Conservation (phyloP, 2,113 vertebrate species). For the Lipophrys pholis region DNA sequence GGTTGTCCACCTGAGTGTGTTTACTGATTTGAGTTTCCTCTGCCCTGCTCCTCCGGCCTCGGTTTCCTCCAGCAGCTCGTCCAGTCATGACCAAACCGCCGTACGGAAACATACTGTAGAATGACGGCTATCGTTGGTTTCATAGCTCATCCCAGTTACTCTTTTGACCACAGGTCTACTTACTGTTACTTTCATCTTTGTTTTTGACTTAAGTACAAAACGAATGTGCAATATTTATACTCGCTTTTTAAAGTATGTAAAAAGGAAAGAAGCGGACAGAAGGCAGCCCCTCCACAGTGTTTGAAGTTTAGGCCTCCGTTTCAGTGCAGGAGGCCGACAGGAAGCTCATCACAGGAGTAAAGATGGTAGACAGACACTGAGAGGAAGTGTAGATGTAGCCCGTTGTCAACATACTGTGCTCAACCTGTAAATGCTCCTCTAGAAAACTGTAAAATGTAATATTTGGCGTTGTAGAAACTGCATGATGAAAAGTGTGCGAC, state of each 20-base stretch:
- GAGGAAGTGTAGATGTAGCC: slow-evolving; percentile 48
- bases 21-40: slow-evolving; percentile 38
- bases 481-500: slow-evolving; percentile 51
- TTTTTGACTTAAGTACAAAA: slow-evolving; percentile 62
- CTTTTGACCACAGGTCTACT: slow-evolving; percentile 45
- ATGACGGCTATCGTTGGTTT: slow-evolving; percentile 8
- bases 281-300: slow-evolving; percentile 23
- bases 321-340: slow-evolving; percentile 11
- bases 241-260: slow-evolving; percentile 51
- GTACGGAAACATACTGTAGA: slow-evolving; percentile 41
- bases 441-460: slow-evolving; percentile 37
- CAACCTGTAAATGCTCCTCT: slow-evolving; percentile 26
- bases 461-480: slow-evolving; percentile 53
- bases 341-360: slow-evolving; percentile 17
- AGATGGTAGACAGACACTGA: slow-evolving; percentile 65
- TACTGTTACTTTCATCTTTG: slow-evolving; percentile 44
- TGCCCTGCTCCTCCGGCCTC: too few species aligned
- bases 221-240: slow-evolving; percentile 82
- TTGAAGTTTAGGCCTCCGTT: slow-evolving; percentile 45
- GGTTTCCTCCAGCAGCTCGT: slow-evolving; percentile 17
- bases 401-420: slow-evolving; percentile 41
- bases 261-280: slow-evolving; percentile 24
- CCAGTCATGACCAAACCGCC: slow-evolving; percentile 32
- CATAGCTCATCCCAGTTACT: slow-evolving; percentile 23
- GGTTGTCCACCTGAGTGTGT: slow-evolving; percentile 44